Evolutionary conservation across 2,113 vertebrate species (phyloP), one percentile per base, ranked within the genome.

Genomic region (Thalassarche chlororhynchos): DNA sequence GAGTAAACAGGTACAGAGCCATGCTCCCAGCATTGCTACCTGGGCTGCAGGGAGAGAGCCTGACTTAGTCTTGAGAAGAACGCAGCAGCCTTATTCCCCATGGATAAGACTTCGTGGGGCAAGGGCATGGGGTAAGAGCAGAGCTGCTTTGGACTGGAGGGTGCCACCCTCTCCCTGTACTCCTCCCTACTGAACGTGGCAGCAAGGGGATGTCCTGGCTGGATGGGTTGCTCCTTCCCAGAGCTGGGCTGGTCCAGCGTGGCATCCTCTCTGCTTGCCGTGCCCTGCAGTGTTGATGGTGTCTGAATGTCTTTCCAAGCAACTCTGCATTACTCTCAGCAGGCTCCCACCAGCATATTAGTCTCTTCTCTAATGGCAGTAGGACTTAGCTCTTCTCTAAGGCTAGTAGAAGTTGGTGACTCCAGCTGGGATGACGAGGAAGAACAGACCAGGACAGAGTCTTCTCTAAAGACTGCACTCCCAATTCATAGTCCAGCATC

Each of bases 1-100:
- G 44, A 31, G 57, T 7, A 10, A 60, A 34, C 14, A 7, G 54
- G 64, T 31, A 8, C 29, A 15, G 42, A 40, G 25, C 14, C 51
- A 10, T n/a, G n/a, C n/a, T n/a, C n/a, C n/a, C n/a, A n/a, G 3
- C 23, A 0, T 28, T 12, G 25, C 66, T 31, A 1, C 49, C 34
- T 4, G 31, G n/a, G 49, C 49, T 12, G 40, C 68, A 8, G 68
- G 76, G 58, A 46, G 34, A 26, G 31, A 29, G 34, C 20, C 31
- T 11, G n/a, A 3, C 29, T 24, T 9, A 8, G 51, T 10, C 40
- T 14, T 8, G n/a, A 75, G 70, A 26, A 57, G 83, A 51, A 36
- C 6, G 6, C 49, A 31, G 58, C 58, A 72, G 58, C 68, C 42
- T 72, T 14, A n/a, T 65, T n/a, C 42, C 42, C 36, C 14, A 1